Evolutionary conservation across 2,797 vertebrate genomes (phyloP), one percentile per base, ranked within the genome.

Genomic region (Galago senegalensis): DNA sequence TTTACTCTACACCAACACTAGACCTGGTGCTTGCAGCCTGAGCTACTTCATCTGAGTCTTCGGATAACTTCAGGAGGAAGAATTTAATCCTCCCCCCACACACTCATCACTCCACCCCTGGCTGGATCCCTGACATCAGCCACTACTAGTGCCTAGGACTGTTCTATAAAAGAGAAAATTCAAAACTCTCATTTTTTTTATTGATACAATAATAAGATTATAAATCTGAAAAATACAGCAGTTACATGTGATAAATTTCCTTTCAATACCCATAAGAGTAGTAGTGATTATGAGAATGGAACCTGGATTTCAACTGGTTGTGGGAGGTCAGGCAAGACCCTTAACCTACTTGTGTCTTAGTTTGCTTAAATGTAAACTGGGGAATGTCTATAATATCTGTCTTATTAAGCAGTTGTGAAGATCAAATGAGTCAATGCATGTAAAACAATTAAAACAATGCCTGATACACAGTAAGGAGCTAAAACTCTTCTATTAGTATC

Each of bases 91-190:
- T 20, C 31, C 27, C 18, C 18, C 37, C 4, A 0, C 29, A 56
- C 27, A 56, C 46, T 88, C n/a, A 13, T 40, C 72, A 65, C 27
- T 53, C 29, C 20, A 83, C 0, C 18, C 5, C 88, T 63, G 31
- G 18, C 81, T 72, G 37, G 20, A 73, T 61, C 8, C 43, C 16
- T 2, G 83, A 20, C 5, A 58, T 73, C 77, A 88, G 23, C 31
- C n/a, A 37, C 11, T 90, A 27, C 8, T 34, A 5, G 31, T 75
- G 53, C 29, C 25, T 79, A 2, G 46, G 14, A 63, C 23, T 23
- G 53, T 93, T 83, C 90, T 75, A 75, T 67, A 58, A 29, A 73
- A 70, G 31, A 84, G 40, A 87, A 91, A 93, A n/a, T 77, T 3
- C 12, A 72, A 90, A 85, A 80, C 1, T 12, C 6, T 73, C 4